Base-by-base conservation (phyloP, 2,797 vertebrate genomes). In the Gouania willdenowi region DNA sequence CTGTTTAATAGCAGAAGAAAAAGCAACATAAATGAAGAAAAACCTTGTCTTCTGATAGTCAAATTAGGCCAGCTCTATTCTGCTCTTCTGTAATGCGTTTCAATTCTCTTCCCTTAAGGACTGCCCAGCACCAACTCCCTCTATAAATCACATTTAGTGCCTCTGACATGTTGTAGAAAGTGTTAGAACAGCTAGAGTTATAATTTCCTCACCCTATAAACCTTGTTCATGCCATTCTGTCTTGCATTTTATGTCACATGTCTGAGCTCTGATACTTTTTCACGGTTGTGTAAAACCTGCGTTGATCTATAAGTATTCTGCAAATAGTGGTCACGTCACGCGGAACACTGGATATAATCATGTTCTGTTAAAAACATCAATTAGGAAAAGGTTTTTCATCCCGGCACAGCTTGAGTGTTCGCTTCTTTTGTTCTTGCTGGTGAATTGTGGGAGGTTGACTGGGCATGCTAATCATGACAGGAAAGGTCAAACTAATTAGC, bases 401-500 rank as follows among this genome's bases (percentile, higher is more conserved):
- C 56, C 37, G 37, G 27, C 46, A 15, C 71, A 56, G 71, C 75
- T 39, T 71, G 57, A 55, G 44, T 2, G 14, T 70, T 53, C 20
- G 42, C 61, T 58, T 14, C 4, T 54, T 84, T 83, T 87, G 65
- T 85, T 82, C 84, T 77, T 13, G 52, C 69, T 54, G 75, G 67
- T 75, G 61, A 71, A 71, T 63, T 73, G 82, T 59, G 68, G 63
- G 68, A 63, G 74, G 77, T 60, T 57, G 46, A 76, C 47, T 62
- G 40, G 66, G 69, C 66, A 71, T 76, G 79, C 82, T 88, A 84
- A 88, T 90, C 77, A 78, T 76, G 82, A 85, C 83, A 75, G 77
- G 59, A 77, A 81, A 89, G 88, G 89, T 90, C 85, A 87, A 88
- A 83, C 83, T 88, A 84, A 91, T 91, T 90, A 91, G 77, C 44